Conservation (phyloP, 2,797 vertebrate species). For the Pitangus sulphuratus region DNA sequence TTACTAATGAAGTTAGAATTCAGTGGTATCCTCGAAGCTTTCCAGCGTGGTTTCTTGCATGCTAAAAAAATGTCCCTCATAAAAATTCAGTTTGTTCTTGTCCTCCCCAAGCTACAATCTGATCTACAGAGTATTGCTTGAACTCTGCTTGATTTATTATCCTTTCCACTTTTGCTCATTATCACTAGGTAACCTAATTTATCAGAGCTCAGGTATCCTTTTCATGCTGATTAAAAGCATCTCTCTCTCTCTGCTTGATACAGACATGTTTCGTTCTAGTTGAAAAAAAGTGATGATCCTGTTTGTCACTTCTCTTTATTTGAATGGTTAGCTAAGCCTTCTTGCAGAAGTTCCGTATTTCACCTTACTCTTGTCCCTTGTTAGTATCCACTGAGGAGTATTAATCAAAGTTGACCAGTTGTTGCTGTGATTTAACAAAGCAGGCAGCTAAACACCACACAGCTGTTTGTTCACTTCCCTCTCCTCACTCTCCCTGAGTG, state of each 20-base stretch:
- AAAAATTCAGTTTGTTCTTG: slow-evolving; percentile 18
- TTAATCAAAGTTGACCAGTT: neutral
- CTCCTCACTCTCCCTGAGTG: neutral
- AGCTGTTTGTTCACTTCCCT: neutral
- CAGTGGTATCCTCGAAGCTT: neutral
- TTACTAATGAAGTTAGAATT: neutral
- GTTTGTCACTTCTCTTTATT: neutral
- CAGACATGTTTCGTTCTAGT: neutral
- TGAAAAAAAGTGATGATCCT: neutral
- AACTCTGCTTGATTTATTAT: slow-evolving; percentile 34
- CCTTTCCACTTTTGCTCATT: slow-evolving; percentile 24
- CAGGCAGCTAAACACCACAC: neutral
- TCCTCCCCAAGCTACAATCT: neutral
- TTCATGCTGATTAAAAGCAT: neutral
- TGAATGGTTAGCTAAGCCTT: neutral
- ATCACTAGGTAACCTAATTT: slow-evolving; percentile 28
- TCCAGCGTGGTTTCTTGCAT: neutral
- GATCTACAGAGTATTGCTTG: neutral
- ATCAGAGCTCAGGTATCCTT: neutral
- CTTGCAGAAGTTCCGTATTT: neutral
- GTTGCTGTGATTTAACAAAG: neutral
- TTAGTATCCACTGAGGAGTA: neutral
- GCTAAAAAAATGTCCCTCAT: neutral
- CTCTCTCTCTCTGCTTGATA: neutral
- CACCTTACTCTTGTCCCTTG: neutral